These are phyloP conservation scores for Drosophila oshimai DNA, from an alignment of 1,140 invertebrate species.

Conservation along the genomic window DNA sequence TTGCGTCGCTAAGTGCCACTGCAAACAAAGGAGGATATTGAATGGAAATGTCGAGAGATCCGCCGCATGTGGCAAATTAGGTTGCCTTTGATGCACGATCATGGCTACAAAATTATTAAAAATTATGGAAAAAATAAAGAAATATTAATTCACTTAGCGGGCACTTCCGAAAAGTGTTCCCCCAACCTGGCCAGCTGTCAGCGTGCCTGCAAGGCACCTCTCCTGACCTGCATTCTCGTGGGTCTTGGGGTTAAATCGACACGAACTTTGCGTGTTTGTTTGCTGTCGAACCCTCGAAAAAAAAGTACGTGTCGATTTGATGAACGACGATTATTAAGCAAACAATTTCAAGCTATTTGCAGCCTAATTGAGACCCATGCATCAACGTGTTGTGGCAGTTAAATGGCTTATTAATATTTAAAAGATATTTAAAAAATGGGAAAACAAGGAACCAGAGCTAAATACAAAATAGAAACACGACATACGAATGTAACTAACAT, in stretches of 20 bases:
- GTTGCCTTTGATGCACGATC: slow-evolving; percentile 43
- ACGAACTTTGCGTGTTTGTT: slow-evolving; percentile 53
- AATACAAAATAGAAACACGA: slow-evolving; percentile 22
- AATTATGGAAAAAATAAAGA: slow-evolving; percentile 1
- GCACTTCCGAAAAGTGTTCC: neutral
- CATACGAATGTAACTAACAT: slow-evolving; percentile 25
- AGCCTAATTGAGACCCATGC: slow-evolving; percentile 68
- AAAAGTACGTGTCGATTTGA: slow-evolving; percentile 72
- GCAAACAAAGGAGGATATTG: slow-evolving; percentile 34
- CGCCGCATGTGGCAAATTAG: slow-evolving; percentile 77
- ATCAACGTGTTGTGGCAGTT: slow-evolving; percentile 70
- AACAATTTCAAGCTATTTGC: slow-evolving; percentile 75
- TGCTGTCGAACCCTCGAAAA: neutral
- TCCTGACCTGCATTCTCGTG: slow-evolving; percentile 24
- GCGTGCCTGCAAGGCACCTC: slow-evolving; percentile 4
- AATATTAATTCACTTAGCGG: slow-evolving; percentile 8
- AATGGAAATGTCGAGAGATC: slow-evolving; percentile 46
- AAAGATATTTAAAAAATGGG: slow-evolving; percentile 31
- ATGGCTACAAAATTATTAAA: slow-evolving; percentile 5
- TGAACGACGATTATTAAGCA: slow-evolving; percentile 77
- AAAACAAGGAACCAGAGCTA: neutral
- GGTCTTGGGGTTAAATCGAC: slow-evolving; percentile 34
- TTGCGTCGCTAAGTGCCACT: slow-evolving; percentile 46
- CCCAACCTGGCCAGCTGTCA: neutral
- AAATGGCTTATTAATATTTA: slow-evolving; percentile 78